These are phyloP conservation scores for Rhipidura dahli DNA, from an alignment of 2,113 vertebrate genomes.

Conservation along the genomic window DNA sequence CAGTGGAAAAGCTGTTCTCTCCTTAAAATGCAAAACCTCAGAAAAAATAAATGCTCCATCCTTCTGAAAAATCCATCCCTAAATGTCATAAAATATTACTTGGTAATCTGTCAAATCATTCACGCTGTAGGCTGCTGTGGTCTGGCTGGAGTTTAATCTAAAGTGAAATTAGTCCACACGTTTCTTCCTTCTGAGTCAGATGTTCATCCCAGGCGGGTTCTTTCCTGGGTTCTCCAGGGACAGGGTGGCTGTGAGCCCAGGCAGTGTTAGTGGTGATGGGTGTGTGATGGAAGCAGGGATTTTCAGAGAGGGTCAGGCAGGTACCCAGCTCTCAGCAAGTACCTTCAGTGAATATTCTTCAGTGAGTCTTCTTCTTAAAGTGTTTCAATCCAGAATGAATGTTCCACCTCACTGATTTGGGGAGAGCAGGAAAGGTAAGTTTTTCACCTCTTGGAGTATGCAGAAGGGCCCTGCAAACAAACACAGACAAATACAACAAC, in stretches of 20 bases:
- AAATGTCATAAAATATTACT: constrained; percentile 49
- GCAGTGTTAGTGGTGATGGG: not conserved
- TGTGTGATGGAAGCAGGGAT: not conserved
- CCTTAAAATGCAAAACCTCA: constrained; percentile 35
- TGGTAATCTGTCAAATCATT: not conserved
- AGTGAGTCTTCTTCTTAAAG: not conserved
- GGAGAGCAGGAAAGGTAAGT: not conserved
- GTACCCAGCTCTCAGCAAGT: not conserved
- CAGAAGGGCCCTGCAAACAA: not conserved
- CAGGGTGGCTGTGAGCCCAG: not conserved
- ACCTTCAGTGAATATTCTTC: not conserved
- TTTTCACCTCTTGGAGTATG: not conserved
- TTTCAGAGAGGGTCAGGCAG: not conserved
- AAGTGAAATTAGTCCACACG: not conserved
- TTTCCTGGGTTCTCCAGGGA: not conserved
- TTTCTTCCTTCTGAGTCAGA: not conserved
- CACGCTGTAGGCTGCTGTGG: not conserved
- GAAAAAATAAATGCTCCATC: not conserved
- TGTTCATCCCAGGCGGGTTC: not conserved
- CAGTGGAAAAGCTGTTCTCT: not conserved
- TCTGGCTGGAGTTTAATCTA: not conserved
- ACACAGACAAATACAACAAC: not conserved
- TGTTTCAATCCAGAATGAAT: not conserved
- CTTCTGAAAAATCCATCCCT: constrained; percentile 40
- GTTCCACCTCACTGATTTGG: not conserved